Evolutionary conservation across 2,797 vertebrate species (phyloP).

Genomic region (Galaxias olidus): DNA sequence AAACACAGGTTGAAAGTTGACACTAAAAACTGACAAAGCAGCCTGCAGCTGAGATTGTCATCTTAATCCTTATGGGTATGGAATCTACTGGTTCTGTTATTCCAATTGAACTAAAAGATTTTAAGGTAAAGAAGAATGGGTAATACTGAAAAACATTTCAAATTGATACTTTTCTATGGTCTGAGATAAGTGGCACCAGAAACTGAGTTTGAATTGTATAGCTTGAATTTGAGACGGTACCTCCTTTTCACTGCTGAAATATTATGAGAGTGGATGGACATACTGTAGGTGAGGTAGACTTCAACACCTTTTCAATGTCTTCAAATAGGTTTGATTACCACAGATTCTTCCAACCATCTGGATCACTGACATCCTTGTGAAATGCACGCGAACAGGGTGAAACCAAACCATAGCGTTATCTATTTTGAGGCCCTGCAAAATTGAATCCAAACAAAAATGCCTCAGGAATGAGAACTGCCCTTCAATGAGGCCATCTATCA

Average conservation of each 20-base stretch:
- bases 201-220: no score
- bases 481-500: constrained; percentile 46
- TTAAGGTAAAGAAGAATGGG: no score
- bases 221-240: constrained; percentile 8
- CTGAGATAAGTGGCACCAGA: no score
- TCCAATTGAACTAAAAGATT: no score
- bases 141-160: no score
- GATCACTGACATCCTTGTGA: constrained; percentile 37
- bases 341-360: constrained; percentile 47
- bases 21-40: constrained; percentile 44
- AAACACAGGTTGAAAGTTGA: constrained; percentile 31
- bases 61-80: constrained; percentile 34
- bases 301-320: constrained; percentile 43
- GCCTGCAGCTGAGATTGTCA: constrained; percentile 45
- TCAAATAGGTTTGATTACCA: constrained; percentile 47
- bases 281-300: constrained; percentile 50
- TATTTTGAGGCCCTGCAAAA: constrained; percentile 44
- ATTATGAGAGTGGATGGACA: constrained; percentile 38
- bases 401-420: constrained; percentile 47
- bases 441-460: constrained; percentile 61
- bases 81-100: constrained; percentile 26
- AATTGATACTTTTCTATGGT: no score
- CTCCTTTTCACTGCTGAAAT: constrained; percentile 38
- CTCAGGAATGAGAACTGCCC: constrained; percentile 44
- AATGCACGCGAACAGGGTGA: constrained; percentile 48